Evolutionary conservation across 2,888 invertebrate species (phyloP), one percentile per base, ranked within the genome.

Genomic region (Andrena flavipes): DNA sequence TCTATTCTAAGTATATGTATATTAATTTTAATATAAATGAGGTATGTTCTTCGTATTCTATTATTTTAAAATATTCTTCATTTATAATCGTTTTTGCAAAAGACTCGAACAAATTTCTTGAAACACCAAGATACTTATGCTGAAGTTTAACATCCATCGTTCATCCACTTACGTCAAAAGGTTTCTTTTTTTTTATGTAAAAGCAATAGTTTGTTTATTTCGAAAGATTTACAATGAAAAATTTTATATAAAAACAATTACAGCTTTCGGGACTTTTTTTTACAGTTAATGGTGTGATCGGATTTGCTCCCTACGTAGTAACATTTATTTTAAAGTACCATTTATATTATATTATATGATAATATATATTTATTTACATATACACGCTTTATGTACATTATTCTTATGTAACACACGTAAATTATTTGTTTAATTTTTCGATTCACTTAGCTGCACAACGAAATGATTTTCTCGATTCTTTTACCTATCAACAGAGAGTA

Each of bases 181-280:
- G 42, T 48, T 62, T 42, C 13, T 1, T 16, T 16, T 42, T 16
- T 42, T 23, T 67, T 56, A n/a, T 80, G 54, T 67, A 72, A 67
- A 67, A 81, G 63, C 49, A 81, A 64, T 68, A 69, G 51, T 64
- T 49, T 51, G 59, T 73, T 80, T 73, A 72, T 73, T 77, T 69
- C 13, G 63, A 26, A 74, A 63, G n/a, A 56, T 71, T 70, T 82
- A 59, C 68, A 70, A 79, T 79, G 80, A 70, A 79, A 79, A 79
- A 80, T 70, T 79, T 59, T 64, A 80, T 81, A 81, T 73, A 81
- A 81, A 81, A 74, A 82, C 76, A 75, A 64, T 75, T 75, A 76
- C 69, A 51, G 13, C 29, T 74, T 64, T 63, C 6, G 82, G 65
- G 69, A 74, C 74, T 81, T 80, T 67, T 59, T 59, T 54, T 33